Percentiles rank a stretch among this genome's conserved stretches.
These are phyloP conservation scores for Eulemur rufifrons DNA, from an alignment of 2,113 vertebrate genomes.

Conservation along the genomic window DNA sequence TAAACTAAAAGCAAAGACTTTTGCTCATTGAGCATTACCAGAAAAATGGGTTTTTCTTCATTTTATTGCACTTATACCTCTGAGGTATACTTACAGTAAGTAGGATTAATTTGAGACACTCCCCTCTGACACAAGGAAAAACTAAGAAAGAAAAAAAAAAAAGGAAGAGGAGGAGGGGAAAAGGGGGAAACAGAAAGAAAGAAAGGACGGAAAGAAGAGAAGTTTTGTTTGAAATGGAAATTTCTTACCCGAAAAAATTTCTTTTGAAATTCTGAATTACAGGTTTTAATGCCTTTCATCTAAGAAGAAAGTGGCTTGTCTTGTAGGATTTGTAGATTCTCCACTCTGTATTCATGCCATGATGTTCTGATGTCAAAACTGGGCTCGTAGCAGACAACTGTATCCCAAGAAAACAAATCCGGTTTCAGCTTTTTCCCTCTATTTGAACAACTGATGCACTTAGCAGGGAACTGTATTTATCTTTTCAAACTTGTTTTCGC, in stretches of 20 bases:
- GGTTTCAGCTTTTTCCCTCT: background rate
- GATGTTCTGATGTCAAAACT: background rate
- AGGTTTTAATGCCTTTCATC: background rate
- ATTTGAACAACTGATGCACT: background rate
- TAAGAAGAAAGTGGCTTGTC: background rate
- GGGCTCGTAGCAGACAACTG: background rate
- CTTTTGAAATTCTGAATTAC: background rate
- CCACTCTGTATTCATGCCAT: background rate
- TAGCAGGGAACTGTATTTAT: background rate
- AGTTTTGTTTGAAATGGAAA: constrained; percentile 18
- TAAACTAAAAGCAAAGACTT: background rate
- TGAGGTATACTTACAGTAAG: background rate
- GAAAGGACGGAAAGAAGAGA: background rate
- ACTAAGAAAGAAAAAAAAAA: background rate
- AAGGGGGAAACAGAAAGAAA: background rate
- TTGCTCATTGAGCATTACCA: background rate
- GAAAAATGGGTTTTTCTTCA: background rate
- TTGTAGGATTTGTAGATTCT: background rate
- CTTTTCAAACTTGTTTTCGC: background rate
- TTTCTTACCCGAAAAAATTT: constrained; percentile 16
- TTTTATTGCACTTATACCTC: background rate
- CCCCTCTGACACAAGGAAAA: background rate
- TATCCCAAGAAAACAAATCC: background rate
- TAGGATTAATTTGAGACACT: background rate
- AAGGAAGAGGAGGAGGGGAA: background rate